These are phyloP conservation scores for Hermetia illucens DNA, from an alignment of 1,140 invertebrate genomes.

Conservation along the genomic window DNA sequence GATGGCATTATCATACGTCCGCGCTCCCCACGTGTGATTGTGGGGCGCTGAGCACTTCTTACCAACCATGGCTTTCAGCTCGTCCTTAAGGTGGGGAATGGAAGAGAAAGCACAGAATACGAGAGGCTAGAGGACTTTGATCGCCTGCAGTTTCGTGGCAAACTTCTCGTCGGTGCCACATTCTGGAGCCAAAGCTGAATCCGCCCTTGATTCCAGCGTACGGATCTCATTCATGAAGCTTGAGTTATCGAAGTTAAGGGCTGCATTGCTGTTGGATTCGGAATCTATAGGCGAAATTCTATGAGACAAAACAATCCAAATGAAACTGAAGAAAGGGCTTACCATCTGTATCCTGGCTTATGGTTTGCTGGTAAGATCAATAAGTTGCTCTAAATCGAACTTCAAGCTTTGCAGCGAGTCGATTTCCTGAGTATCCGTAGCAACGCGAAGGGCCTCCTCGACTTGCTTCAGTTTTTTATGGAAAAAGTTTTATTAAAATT, in stretches of 20 bases:
- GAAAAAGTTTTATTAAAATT: too few relatives aligned
- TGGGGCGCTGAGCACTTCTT: constrained; percentile 72
- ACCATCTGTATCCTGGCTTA: constrained; percentile 25
- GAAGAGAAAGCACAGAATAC: background rate
- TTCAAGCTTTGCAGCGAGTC: constrained; percentile 42
- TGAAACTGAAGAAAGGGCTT: constrained; percentile 3
- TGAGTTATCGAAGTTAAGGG: constrained; percentile 11
- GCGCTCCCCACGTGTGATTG: constrained; percentile 54
- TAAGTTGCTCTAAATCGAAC: constrained; percentile 46
- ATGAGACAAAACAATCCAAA: constrained; percentile 4
- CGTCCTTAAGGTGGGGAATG: constrained; percentile 36
- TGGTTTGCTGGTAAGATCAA: constrained; percentile 45
- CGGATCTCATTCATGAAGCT: constrained; percentile 36
- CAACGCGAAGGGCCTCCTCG: constrained; percentile 36
- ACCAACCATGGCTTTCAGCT: constrained; percentile 51
- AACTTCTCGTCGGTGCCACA: constrained; percentile 7
- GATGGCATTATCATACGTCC: constrained; percentile 67
- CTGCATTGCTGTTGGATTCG: constrained; percentile 9
- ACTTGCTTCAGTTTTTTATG: constrained; percentile 51
- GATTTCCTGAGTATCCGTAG: constrained; percentile 34
- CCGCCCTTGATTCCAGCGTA: constrained; percentile 5
- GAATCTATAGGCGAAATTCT: constrained; percentile 7
- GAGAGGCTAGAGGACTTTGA: background rate
- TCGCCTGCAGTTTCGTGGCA: constrained; percentile 2
- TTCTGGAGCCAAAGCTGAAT: constrained; percentile 3